These are phyloP conservation scores for Gastrophysa polygoni DNA, from an alignment of 2,888 invertebrate species.

Conservation along the genomic window DNA sequence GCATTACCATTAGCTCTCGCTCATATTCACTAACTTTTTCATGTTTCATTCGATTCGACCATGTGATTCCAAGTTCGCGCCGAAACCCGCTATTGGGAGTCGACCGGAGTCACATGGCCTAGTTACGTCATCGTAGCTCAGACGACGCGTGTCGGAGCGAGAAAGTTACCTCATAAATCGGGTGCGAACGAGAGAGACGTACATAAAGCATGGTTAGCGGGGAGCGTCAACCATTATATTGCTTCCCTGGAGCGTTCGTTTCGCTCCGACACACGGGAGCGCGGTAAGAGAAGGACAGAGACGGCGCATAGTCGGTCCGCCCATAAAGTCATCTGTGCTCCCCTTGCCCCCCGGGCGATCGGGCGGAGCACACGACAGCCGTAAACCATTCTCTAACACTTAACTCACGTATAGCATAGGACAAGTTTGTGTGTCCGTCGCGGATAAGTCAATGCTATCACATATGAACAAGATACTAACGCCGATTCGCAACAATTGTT, in stretches of 20 bases:
- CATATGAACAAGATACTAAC: conserved; percentile 35
- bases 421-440: conserved; percentile 57
- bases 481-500: conserved; percentile 25
- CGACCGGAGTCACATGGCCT: conserved; percentile 53
- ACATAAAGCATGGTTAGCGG: conserved; percentile 62
- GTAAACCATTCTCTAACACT: conserved; percentile 61
- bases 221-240: conserved; percentile 62
- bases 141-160: conserved; percentile 58
- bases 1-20: conserved; percentile 23
- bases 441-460: conserved; percentile 50
- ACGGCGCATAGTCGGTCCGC: conserved; percentile 57
- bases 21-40: conserved; percentile 6
- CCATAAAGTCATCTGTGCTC: conserved; percentile 57
- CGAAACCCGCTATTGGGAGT: conserved; percentile 56
- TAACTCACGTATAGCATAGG: conserved; percentile 59
- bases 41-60: conserved; percentile 24
- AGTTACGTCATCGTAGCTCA: conserved; percentile 55
- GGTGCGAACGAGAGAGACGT: conserved; percentile 59
- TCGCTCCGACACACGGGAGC: conserved; percentile 29
- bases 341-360: conserved; percentile 48
- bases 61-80: conserved; percentile 56
- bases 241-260: conserved; percentile 54
- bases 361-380: conserved; percentile 57
- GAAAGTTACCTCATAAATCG: conserved; percentile 59
- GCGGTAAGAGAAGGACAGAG: conserved; percentile 51